Base-by-base conservation (phyloP, 2,113 vertebrate species). In the Phoxinus phoxinus region DNA sequence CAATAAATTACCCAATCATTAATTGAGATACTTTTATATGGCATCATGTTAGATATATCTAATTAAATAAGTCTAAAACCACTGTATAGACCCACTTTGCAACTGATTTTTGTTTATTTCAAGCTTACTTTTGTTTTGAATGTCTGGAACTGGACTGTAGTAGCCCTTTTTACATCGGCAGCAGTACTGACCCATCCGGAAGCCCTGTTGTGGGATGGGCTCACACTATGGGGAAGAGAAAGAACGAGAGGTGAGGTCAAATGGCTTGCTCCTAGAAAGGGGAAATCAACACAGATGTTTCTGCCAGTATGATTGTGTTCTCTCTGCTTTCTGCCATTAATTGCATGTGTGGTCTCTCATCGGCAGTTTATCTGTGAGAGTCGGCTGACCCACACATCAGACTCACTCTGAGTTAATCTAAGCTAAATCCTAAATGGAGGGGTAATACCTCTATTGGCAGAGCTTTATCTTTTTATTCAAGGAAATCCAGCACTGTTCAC, bases 121-220 rank as follows among this genome's bases (percentile, higher is more conserved):
- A 27, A 19, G 37, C 6, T 80, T 91, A 95, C 95, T 69, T 46
- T 92, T 80, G 85, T 90, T 84, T 85, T 46, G 6, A 41, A 81
- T 74, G 3, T 1, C 21, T 15, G 84, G 25, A 3, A 90, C 71
- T 0, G 92, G 89, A 81, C 95, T 90, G 2, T 97, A 99, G 91
- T 94, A 99, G 19, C 98, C 98, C 0, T 95, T 95, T 88, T 91
- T 96, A 90, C 98, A 99, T 78, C 89, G 93, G 88, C 98, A 99
- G 92, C 94, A 93, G 92, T 98, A 98, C 90, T 92, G 96, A 85
- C 97, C 97, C 58, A 99, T 93, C 35, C 96, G 90, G 72, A 99
- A 97, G n/a, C 97, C 95, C 0, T 63, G 93, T 67, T 91, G 94
- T 71, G 95, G 93, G 88, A 96, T 91, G 0, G 96, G 93, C 53